A percentile compares a stretch with the other conserved stretches of the same genome.
phyloP scores from a whole-genome alignment of 2,113 vertebrate species.

The Pseudopipra pipra region DNA sequence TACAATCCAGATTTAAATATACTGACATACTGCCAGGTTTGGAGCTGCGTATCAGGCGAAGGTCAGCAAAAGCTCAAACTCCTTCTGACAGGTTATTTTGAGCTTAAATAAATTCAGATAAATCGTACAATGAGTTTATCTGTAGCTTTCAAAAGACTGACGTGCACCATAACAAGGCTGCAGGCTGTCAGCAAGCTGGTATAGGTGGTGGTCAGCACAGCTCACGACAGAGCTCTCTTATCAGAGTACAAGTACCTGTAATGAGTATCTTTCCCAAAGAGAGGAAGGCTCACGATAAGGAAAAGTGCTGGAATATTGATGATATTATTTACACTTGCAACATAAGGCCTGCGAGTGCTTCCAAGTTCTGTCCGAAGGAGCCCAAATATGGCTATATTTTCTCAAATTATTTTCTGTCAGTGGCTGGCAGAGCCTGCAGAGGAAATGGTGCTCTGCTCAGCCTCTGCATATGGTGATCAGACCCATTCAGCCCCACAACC shows the following conservation, averaged over 20 bases:
- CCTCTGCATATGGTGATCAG: not conserved
- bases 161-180: not conserved
- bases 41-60: not conserved
- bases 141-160: not conserved
- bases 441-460: not conserved
- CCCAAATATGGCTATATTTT: not conserved
- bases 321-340: not conserved
- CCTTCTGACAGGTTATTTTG: not conserved
- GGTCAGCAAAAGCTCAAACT: constrained; percentile 12
- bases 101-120: constrained; percentile 33
- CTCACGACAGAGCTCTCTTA: not conserved
- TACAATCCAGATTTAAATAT: not conserved
- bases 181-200: not conserved
- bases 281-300: not conserved
- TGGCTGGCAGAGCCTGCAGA: not conserved
- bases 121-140: not conserved
- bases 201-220: not conserved
- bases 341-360: not conserved
- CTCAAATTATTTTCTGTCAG: not conserved
- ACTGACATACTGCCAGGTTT: not conserved
- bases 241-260: not conserved
- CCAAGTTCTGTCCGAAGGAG: not conserved
- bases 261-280: not conserved
- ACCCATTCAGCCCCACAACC: rapidly evolving
- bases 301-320: not conserved